These are phyloP conservation scores for Ophiothrix spiculata DNA, from an alignment of 35 echinoderm and acorn worm species.

Conservation along the genomic window DNA sequence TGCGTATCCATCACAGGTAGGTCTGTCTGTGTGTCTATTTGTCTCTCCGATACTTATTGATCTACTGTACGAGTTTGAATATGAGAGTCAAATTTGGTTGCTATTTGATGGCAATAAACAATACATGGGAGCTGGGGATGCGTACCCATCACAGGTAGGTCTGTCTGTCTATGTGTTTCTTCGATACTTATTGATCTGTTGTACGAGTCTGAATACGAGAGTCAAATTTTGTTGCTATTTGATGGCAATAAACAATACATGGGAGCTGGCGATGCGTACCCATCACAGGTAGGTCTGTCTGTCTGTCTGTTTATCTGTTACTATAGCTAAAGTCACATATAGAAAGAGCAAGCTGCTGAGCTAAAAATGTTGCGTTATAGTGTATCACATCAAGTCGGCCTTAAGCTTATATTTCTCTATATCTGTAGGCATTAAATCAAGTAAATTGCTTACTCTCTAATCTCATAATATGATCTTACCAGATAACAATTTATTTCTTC, in stretches of 20 bases:
- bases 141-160: constrained; percentile 97
- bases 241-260: constrained; percentile 98
- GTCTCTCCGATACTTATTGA: no score
- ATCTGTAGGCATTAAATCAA: no score
- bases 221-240: constrained; percentile 95
- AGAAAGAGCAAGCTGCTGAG: no score
- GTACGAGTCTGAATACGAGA: constrained; percentile 98
- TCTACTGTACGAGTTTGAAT: constrained; percentile 94
- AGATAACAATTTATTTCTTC: no score
- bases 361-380: no score
- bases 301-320: background rate
- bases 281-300: constrained; percentile 62
- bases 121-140: constrained; percentile 99
- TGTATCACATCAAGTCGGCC: no score
- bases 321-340: no score
- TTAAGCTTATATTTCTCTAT: no score
- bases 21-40: background rate
- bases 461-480: no score
- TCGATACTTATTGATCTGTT: constrained; percentile 82
- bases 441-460: no score
- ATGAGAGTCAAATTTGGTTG: constrained; percentile 97
- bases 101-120: constrained; percentile 98
- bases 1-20: constrained; percentile 93
- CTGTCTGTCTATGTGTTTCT: background rate
- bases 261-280: constrained; percentile 98